Percentiles rank a stretch among this genome's conserved stretches.
These are phyloP conservation scores for Sturmia bella DNA, from an alignment of 2,888 invertebrate species.

Conservation along the genomic window DNA sequence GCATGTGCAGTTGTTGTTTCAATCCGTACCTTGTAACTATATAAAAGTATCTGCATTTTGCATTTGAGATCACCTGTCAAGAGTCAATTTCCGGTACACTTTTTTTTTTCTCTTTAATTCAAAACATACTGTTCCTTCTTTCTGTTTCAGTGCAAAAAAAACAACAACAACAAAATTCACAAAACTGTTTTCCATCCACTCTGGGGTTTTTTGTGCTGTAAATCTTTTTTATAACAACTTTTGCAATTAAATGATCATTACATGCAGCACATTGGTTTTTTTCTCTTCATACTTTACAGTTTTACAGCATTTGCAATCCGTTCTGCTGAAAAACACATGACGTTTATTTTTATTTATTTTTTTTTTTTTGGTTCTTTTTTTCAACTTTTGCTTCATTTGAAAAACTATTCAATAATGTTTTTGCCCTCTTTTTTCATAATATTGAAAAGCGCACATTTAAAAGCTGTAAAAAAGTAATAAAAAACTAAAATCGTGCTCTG, in stretches of 20 bases:
- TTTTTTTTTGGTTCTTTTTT: conserved; percentile 12
- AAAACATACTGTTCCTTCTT: conserved; percentile 17
- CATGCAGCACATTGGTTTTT: conserved; percentile 40
- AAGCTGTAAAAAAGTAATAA: conserved; percentile 42
- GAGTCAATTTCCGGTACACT: conserved; percentile 55
- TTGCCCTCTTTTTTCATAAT: conserved; percentile 44
- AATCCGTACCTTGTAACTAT: background rate
- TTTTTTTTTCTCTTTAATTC: background rate
- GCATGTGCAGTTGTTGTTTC: background rate
- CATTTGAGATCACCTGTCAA: conserved; percentile 58
- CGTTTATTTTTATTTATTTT: conserved; percentile 34
- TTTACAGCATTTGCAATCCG: conserved; percentile 48
- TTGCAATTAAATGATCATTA: conserved; percentile 65
- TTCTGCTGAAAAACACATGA: conserved; percentile 44
- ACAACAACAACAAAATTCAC: background rate
- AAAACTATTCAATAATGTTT: conserved; percentile 54
- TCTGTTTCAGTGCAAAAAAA: conserved; percentile 1
- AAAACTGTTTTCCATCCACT: conserved; percentile 21
- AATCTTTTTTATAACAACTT: conserved; percentile 55
- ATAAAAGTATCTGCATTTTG: conserved; percentile 19
- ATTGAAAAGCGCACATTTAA: conserved; percentile 33
- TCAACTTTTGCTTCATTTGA: conserved; percentile 42
- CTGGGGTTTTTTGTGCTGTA: conserved; percentile 29
- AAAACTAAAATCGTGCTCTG: conserved; percentile 30
- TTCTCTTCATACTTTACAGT: background rate